A percentile compares a stretch with the other conserved stretches of the same genome.
phyloP scores from a whole-genome alignment of 1,140 invertebrate genomes.

The Helicoverpa armigera region DNA sequence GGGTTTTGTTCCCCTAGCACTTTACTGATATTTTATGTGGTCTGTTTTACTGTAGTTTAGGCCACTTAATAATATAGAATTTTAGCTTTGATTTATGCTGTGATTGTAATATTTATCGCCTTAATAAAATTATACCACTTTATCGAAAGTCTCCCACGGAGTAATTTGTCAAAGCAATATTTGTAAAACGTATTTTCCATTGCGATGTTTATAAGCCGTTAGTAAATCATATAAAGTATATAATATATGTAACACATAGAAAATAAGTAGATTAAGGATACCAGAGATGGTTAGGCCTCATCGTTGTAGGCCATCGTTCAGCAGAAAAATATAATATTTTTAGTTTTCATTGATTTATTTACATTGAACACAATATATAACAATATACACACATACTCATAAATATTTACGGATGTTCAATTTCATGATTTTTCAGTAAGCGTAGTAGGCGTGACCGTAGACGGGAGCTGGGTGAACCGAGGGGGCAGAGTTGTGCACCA shows the following conservation, averaged over 20 bases:
- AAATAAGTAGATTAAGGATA: not conserved
- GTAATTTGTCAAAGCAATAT: slow-evolving; percentile 4
- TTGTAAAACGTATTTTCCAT: no score
- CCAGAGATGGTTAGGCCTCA: no score
- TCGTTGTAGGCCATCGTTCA: no score
- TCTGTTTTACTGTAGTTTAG: not conserved
- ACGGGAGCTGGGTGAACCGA: slow-evolving; percentile 56
- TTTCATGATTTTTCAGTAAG: slow-evolving; percentile 55
- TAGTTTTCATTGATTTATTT: not conserved
- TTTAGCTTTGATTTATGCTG: slow-evolving; percentile 4
- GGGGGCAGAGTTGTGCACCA: slow-evolving; percentile 83
- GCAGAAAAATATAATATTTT: no score
- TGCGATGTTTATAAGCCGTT: no score
- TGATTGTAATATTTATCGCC: slow-evolving; percentile 10
- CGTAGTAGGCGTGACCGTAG: slow-evolving; percentile 57
- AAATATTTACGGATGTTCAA: not conserved
- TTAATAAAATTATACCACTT: slow-evolving; percentile 4
- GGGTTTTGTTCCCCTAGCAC: no score
- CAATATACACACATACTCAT: not conserved
- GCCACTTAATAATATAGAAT: slow-evolving; percentile 15
- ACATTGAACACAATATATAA: not conserved
- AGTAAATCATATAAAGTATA: not conserved
- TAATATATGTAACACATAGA: not conserved
- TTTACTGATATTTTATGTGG: not conserved
- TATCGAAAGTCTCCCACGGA: not conserved